Evolutionary conservation across 23 tunicate species (phyloP), one percentile per base, ranked within the genome.

Genomic region (Halocynthia roretzi): DNA sequence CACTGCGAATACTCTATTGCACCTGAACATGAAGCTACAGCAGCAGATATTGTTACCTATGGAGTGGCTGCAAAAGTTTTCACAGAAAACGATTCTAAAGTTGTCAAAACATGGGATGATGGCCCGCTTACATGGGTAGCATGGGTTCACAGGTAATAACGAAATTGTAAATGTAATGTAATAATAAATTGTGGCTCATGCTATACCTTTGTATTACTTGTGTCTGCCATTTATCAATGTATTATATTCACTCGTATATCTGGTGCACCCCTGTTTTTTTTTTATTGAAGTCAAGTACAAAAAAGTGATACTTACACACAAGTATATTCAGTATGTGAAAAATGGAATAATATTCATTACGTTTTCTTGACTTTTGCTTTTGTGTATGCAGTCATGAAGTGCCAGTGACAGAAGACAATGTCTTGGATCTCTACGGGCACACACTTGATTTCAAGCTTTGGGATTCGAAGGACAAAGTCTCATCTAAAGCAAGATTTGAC

Each of bases 61-160:
- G 81, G 84, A 52, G 84, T 92, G 7, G 98, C 92, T 20, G 98
- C 98, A 56, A 92, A 92, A 65, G 92, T 92, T 20, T 92, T 92
- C 74, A 86, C 92, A 8, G 98, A 92, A 51, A 74, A 66, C 23
- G 98, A 92, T 31, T 78, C 92, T 9, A 77, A 80, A 40, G 92
- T 92, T 20, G 87, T 92, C 53, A 92, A 86, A 67, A 86, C 98
- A 2, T 92, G 98, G 98, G 91, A 86, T 51, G 98, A 92, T 83
- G 98, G 98, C 1, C 22, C 73, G 53, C 55, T 51, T 22, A 57
- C 83, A 31, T 92, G 98, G 98, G 84, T 92, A n/a, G 88, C 98
- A 7, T 92, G 98, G 98, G 84, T 82, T 73, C 84, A 86, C 75
- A 81, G 73, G 96, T 90, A 56, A 71, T 54, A 8, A 9, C 9